Percentiles rank a stretch among this genome's conserved stretches.
Conservation (phyloP, 2,113 vertebrate genomes). For the Ctenodactylus gundi region DNA sequence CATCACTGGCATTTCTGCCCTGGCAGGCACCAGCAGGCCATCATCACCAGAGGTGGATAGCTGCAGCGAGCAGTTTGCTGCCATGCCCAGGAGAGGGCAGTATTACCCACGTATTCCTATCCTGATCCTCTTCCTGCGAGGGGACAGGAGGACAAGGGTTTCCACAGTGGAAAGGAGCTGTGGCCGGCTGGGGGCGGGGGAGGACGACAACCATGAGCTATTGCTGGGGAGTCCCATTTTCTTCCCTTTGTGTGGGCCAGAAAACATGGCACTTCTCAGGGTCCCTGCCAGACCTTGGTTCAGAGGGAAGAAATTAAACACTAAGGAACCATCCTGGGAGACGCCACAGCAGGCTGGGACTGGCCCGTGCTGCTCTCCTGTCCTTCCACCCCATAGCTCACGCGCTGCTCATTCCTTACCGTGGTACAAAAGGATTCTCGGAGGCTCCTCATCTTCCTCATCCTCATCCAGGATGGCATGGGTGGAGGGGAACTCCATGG, state of each 20-base stretch:
- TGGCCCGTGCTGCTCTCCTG: not conserved
- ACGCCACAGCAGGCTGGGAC: fast-evolving
- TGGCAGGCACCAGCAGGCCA: fast-evolving
- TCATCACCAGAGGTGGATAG: not conserved
- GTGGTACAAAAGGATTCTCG: conserved; percentile 73
- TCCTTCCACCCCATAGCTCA: not conserved
- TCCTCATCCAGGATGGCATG: conserved; percentile 73
- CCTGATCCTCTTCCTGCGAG: not conserved
- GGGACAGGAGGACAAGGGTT: not conserved
- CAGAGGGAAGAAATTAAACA: not conserved
- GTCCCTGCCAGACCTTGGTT: not conserved
- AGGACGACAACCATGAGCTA: not conserved
- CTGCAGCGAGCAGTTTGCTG: not conserved
- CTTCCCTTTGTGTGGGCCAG: not conserved
- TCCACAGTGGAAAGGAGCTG: too few relatives aligned
- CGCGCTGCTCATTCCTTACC: conserved; percentile 69
- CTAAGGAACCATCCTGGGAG: not conserved
- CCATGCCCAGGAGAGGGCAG: not conserved
- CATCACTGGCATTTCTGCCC: too few relatives aligned
- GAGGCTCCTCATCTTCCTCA: conserved; percentile 84
- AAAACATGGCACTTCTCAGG: fast-evolving
- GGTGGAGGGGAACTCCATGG: not conserved
- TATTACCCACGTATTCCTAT: not conserved
- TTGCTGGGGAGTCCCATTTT: not conserved
- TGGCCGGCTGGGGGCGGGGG: too few relatives aligned